Conservation (phyloP, 30 jellyfish, hydroid and myxozoan genomes). For the Sanderia malayensis region DNA sequence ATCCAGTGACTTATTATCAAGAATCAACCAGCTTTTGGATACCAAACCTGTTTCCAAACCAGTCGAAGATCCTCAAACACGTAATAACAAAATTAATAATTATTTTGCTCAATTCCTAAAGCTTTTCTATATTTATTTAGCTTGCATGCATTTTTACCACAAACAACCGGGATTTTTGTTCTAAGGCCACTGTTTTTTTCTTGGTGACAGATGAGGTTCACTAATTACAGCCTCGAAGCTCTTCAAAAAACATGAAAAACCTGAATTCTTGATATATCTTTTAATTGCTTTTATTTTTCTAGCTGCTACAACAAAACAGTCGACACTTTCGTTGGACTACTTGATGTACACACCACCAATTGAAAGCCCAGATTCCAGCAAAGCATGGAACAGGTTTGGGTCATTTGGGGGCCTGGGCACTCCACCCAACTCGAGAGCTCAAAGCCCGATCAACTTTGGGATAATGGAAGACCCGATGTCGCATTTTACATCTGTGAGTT, state of each 20-base stretch:
- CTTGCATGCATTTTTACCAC: too few relatives aligned
- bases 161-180: too few relatives aligned
- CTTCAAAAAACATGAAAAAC: too few relatives aligned
- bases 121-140: too few relatives aligned
- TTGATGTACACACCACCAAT: conserved; percentile 75
- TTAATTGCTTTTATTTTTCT: too few relatives aligned
- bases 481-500: conserved; percentile 63
- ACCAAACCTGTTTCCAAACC: conserved; percentile 12
- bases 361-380: conserved; percentile 19
- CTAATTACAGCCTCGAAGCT: too few relatives aligned
- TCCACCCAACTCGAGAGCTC: conserved; percentile 80
- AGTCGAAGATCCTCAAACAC: neutral
- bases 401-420: conserved; percentile 56
- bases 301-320: conserved; percentile 4
- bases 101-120: neutral
- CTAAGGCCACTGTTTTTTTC: too few relatives aligned
- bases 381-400: conserved; percentile 24
- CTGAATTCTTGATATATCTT: too few relatives aligned
- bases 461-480: conserved; percentile 49
- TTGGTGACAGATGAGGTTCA: too few relatives aligned
- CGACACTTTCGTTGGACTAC: conserved; percentile 42
- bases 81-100: neutral
- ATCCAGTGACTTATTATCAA: conserved; percentile 36
- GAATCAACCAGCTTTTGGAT: conserved; percentile 50
- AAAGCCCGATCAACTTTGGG: conserved; percentile 73